Evolutionary conservation across 2,113 vertebrate genomes (phyloP).

Genomic region (Hyperopisus bebe): DNA sequence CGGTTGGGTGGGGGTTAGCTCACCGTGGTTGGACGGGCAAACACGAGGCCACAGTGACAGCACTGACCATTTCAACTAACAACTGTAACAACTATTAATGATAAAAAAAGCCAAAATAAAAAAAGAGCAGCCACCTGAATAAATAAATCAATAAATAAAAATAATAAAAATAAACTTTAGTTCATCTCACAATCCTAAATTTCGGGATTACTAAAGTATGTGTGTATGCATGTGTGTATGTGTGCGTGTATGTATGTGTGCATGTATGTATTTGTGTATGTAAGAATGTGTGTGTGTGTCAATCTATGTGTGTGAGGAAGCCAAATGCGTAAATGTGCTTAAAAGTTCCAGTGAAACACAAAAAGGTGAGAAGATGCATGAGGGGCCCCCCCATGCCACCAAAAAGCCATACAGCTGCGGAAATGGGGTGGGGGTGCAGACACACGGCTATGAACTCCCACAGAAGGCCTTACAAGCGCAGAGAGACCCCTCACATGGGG

Average conservation of each 20-base stretch:
- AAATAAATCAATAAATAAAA: not conserved
- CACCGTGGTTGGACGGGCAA: not conserved
- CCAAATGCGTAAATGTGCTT: not conserved
- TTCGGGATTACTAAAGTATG: too few species aligned
- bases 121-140: not conserved
- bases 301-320: not conserved
- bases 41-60: too few species aligned
- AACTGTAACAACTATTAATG: not conserved
- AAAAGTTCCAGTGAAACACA: not conserved
- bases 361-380: not conserved
- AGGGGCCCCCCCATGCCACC: not conserved
- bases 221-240: too few species aligned
- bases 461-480: not conserved
- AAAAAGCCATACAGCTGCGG: not conserved
- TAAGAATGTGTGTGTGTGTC: too few species aligned
- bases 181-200: not conserved
- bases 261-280: too few species aligned
- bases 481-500: not conserved
- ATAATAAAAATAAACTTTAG: not conserved
- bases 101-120: not conserved
- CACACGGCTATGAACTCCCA: not conserved
- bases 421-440: not conserved
- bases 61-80: not conserved
- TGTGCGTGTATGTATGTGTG: too few species aligned
- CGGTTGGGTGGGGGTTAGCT: not conserved